Percentiles rank a stretch among this genome's conserved stretches.
Conservation (phyloP, 23 tunicate genomes). For the Halocynthia roretzi region DNA sequence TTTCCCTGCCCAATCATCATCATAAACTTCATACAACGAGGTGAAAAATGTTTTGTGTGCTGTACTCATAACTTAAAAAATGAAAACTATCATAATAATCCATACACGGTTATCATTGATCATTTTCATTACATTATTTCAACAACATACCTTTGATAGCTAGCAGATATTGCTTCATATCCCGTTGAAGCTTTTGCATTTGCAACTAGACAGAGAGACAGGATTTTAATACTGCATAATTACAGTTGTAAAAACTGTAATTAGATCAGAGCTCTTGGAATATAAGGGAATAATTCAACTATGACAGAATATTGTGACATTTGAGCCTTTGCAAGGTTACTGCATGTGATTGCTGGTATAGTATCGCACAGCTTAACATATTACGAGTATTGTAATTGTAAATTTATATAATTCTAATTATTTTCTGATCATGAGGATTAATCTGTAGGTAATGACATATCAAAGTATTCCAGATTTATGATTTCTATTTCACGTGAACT, state of each 20-base stretch:
- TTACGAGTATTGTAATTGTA: too few relatives aligned
- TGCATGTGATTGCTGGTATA: background rate
- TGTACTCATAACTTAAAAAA: slow-evolving; percentile 48
- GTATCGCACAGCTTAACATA: too few relatives aligned
- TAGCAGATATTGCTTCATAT: slow-evolving; percentile 55
- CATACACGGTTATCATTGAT: background rate
- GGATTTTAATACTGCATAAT: background rate
- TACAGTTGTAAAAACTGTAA: background rate
- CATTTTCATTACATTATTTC: background rate
- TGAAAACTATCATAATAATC: background rate
- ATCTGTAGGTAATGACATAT: too few relatives aligned
- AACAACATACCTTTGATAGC: slow-evolving; percentile 54
- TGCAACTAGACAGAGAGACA: slow-evolving; percentile 34
- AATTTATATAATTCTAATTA: too few relatives aligned
- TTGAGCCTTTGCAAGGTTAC: background rate
- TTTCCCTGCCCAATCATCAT: slow-evolving; percentile 87
- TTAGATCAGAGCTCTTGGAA: background rate
- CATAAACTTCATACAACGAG: slow-evolving; percentile 66
- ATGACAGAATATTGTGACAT: background rate
- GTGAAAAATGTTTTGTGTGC: slow-evolving; percentile 50
- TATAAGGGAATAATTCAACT: background rate
- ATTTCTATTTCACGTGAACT: too few relatives aligned
- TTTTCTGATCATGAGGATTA: too few relatives aligned
- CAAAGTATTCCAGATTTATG: too few relatives aligned
- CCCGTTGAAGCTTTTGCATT: slow-evolving; percentile 73